Evolutionary conservation across 2,113 vertebrate genomes (phyloP), one percentile per base, ranked within the genome.

Genomic region (Bagarius yarrelli): DNA sequence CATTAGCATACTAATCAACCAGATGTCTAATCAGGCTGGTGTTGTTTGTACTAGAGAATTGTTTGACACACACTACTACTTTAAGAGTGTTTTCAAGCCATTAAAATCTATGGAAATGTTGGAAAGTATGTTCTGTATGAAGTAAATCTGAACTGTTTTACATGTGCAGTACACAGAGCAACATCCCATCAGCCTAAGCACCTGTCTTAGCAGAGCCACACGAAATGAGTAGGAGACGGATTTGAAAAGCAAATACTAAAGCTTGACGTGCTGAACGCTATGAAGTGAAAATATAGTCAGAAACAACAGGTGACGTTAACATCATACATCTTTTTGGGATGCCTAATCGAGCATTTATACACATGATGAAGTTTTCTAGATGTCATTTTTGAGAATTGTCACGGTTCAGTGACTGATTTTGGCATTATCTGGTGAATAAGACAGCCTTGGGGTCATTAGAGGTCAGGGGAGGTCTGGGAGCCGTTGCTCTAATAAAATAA

Each of bases 241-340:
- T 71, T 71, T 71, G 69, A 15, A 52, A 71, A 71, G 1, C 69
- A 71, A 71, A 71, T 66, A 9, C 36, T 36, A 23, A 47, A 2
- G 44, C 44, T 52, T 30, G 25, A 70, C 47, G 47, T 34, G 34
- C 6, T 40, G 3, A 47, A 69, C 1, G 1, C 69, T 71, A 52
- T 71, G 69, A 71, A 71, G 47, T 71, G 47, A 71, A 71, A 71
- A 30, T 71, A 12, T 15, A 30, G 15, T 30, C 69, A 18, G 69
- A 52, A 50, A 52, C 36, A 47, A 70, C 25, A 50, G 9, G 47
- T 52, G 15, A 71, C 8, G 16, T 52, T 52, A 52, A 11, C 44
- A 52, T 19, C 25, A 30, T 30, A 19, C 13, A 18, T 27, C 44
- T 1, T 47, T 15, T 52, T 1, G 9, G 44, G n/a, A n/a, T 13